These are phyloP conservation scores for Nannospalax galili DNA, from an alignment of 2,113 vertebrate species.

Conservation along the genomic window DNA sequence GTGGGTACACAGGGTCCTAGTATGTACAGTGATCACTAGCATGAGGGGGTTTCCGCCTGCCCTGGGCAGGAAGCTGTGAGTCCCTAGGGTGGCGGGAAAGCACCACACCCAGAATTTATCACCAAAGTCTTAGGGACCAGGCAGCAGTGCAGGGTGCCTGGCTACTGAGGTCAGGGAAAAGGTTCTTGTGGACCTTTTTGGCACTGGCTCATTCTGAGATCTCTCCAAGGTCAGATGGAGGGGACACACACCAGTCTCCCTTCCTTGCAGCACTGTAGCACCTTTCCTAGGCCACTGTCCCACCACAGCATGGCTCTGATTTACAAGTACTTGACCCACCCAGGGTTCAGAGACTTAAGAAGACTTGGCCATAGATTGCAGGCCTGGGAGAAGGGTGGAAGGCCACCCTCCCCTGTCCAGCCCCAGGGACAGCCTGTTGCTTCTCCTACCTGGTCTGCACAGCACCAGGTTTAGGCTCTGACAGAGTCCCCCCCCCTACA, in stretches of 20 bases:
- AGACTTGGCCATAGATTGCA: not conserved
- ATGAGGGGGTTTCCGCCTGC: not conserved
- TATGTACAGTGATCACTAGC: too few species aligned
- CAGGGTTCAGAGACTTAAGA: not conserved
- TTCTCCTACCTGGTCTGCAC: not conserved
- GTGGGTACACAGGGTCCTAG: too few species aligned
- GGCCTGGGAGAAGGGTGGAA: not conserved
- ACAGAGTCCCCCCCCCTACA: not conserved
- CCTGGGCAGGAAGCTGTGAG: not conserved
- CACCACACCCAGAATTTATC: not conserved
- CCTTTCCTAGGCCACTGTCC: not conserved
- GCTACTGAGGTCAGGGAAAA: not conserved
- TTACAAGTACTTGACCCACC: not conserved
- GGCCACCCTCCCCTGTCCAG: not conserved
- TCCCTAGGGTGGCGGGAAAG: not conserved
- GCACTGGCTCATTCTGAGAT: not conserved
- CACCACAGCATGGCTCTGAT: not conserved
- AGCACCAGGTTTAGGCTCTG: not conserved
- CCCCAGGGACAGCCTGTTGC: not conserved
- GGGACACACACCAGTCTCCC: not conserved
- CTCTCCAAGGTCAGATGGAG: not conserved
- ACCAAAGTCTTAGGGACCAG: accelerated
- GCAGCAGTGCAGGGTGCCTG: not conserved
- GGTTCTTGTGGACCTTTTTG: not conserved
- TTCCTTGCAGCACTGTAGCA: not conserved